phyloP scores from a whole-genome alignment of 92 coral and sea anemone species.

The Phymanthus crucifer region DNA sequence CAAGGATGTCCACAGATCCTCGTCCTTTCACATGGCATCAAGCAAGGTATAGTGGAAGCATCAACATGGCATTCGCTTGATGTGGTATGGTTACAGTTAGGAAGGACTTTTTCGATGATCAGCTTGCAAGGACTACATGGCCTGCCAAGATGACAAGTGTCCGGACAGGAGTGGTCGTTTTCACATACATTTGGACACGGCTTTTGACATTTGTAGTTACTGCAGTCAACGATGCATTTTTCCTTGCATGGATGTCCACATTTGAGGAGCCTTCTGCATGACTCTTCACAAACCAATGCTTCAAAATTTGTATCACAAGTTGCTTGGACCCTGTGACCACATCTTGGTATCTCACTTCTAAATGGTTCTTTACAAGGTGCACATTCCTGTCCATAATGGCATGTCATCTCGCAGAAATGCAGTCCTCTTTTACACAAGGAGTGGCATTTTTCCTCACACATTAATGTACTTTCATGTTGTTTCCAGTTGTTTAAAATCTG shows the following conservation, averaged over 20 bases:
- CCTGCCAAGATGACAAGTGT: conserved; percentile 49
- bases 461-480: background rate
- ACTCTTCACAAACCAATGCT: conserved; percentile 17
- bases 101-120: conserved; percentile 37
- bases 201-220: conserved; percentile 21
- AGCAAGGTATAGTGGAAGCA: conserved; percentile 28
- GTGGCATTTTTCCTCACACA: conserved; percentile 33
- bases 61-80: conserved; percentile 34
- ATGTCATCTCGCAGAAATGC: conserved; percentile 34
- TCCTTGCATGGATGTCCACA: conserved; percentile 50
- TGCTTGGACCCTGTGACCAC: conserved; percentile 33
- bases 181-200: conserved; percentile 36
- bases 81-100: conserved; percentile 52
- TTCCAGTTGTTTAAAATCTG: background rate
- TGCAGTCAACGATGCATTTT: conserved; percentile 45
- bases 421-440: conserved; percentile 31
- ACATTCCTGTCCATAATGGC: conserved; percentile 43
- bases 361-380: conserved; percentile 8
- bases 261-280: conserved; percentile 31
- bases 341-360: conserved; percentile 13
- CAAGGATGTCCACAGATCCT: conserved; percentile 58
- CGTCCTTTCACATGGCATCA: conserved; percentile 41
- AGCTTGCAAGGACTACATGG: conserved; percentile 47
- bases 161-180: conserved; percentile 43
- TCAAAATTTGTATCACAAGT: conserved; percentile 21